Evolutionary conservation across 2,888 invertebrate species (phyloP), one percentile per base, ranked within the genome.

Genomic region (Cremastinae sp.): DNA sequence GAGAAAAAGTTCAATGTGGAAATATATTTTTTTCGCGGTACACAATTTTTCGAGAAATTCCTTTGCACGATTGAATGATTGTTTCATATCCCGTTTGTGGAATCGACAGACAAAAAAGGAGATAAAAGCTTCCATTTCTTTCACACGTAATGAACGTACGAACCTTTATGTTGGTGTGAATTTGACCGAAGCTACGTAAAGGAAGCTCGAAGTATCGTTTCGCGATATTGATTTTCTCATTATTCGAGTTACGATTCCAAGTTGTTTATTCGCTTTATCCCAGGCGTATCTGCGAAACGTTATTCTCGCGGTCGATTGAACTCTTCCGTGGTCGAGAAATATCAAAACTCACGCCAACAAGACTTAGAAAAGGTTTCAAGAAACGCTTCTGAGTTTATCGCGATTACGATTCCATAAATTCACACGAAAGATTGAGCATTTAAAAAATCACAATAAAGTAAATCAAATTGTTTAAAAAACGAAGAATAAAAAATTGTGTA

Each of bases 161-260:
- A 5, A 28, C 2, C 20, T 64, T 45, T 54, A 45, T 56, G 12
- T 43, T 18, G 36, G 28, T 14, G 10, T 20, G 9, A 0, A 18
- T 49, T 16, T 49, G 54, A 36, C 9, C 22, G 43, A 45, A 18
- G 47, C n/a, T 8, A 34, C 34, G 14, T 18, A 18, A 18, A 43
- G 43, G 51, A 51, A 58, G 20, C 65, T 74, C n/a, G 54, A 8
- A 61, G 54, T 54, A 70, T 75, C 64, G 70, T 64, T 78, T 74
- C 62, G 56, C 74, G 49, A 51, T 79, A 79, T 79, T 70, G 79
- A 76, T 79, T 74, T 76, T 74, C 79, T 79, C 74, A 64, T 76
- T 66, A 74, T 28, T 36, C 28, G 51, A 62, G 69, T 72, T 73
- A 76, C 74, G 62, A 64, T 79, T 76, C 49, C 16, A 22, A 28